phyloP scores from a whole-genome alignment of 2,888 invertebrate species.

The Clanis bilineata region DNA sequence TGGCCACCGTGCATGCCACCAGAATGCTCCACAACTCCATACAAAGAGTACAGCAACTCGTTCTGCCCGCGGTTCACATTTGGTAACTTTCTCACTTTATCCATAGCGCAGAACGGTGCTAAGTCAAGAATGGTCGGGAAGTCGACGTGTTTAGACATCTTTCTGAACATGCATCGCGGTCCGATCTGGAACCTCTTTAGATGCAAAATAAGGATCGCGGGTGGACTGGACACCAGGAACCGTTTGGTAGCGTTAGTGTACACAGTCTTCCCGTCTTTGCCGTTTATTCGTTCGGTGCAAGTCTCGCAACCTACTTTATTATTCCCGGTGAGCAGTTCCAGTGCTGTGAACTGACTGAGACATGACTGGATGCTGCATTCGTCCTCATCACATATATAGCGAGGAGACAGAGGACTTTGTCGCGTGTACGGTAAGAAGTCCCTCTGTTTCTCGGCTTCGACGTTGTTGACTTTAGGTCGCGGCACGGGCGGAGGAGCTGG shows the following conservation, averaged over 20 bases:
- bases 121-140: slow-evolving; percentile 94
- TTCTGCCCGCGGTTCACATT: slow-evolving; percentile 84
- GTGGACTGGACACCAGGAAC: slow-evolving; percentile 93
- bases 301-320: slow-evolving; percentile 97
- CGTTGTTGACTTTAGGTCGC: slow-evolving; percentile 53
- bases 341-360: slow-evolving; percentile 94
- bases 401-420: slow-evolving; percentile 82
- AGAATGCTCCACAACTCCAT: slow-evolving; percentile 97
- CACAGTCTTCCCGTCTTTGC: slow-evolving; percentile 87
- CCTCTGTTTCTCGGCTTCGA: slow-evolving; percentile 57
- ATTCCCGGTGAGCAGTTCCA: slow-evolving; percentile 94
- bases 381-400: slow-evolving; percentile 88
- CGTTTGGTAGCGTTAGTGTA: slow-evolving; percentile 92
- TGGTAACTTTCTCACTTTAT: slow-evolving; percentile 83
- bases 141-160: slow-evolving; percentile 92
- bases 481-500: slow-evolving; percentile 48
- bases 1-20: slow-evolving; percentile 92
- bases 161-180: slow-evolving; percentile 87
- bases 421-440: slow-evolving; percentile 60
- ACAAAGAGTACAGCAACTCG: slow-evolving; percentile 92
- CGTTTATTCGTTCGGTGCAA: slow-evolving; percentile 90
- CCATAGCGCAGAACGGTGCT: slow-evolving; percentile 93
- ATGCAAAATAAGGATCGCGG: slow-evolving; percentile 96
- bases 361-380: slow-evolving; percentile 94
- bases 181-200: slow-evolving; percentile 96